These are phyloP conservation scores for Mola mola DNA, from an alignment of 2,113 vertebrate species.

Conservation along the genomic window DNA sequence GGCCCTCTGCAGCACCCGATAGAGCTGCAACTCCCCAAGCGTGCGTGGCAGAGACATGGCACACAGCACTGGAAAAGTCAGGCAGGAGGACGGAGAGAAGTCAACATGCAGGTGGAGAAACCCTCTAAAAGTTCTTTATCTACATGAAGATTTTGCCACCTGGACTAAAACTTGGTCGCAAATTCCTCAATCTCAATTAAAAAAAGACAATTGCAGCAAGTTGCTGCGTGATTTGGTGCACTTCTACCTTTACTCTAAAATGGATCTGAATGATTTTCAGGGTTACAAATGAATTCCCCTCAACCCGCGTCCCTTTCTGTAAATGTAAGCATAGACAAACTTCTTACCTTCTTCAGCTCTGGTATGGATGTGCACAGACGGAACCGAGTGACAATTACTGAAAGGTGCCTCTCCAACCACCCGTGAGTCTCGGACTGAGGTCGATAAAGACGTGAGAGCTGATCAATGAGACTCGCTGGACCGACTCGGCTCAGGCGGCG, in stretches of 20 bases:
- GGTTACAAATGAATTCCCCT: no score
- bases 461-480: background rate
- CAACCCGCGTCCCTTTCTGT: no score
- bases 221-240: no score
- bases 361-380: conserved; percentile 19
- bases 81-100: conserved; percentile 32
- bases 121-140: conserved; percentile 18
- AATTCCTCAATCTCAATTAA: background rate
- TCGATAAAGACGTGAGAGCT: conserved; percentile 9
- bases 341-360: conserved; percentile 58
- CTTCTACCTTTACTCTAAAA: no score
- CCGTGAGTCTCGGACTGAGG: conserved; percentile 8
- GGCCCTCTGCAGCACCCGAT: conserved; percentile 93
- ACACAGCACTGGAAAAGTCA: conserved; percentile 52
- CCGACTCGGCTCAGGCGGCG: background rate
- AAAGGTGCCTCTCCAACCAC: conserved; percentile 29
- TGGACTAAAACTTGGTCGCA: conserved; percentile 4
- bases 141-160: conserved; percentile 11
- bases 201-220: background rate
- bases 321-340: no score
- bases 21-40: conserved; percentile 96
- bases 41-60: conserved; percentile 95
- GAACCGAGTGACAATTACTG: conserved; percentile 6
- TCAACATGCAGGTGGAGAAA: conserved; percentile 41
- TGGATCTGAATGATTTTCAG: no score